Conservation (phyloP, 2,113 vertebrate genomes). For the Salvelinus namaycush region DNA sequence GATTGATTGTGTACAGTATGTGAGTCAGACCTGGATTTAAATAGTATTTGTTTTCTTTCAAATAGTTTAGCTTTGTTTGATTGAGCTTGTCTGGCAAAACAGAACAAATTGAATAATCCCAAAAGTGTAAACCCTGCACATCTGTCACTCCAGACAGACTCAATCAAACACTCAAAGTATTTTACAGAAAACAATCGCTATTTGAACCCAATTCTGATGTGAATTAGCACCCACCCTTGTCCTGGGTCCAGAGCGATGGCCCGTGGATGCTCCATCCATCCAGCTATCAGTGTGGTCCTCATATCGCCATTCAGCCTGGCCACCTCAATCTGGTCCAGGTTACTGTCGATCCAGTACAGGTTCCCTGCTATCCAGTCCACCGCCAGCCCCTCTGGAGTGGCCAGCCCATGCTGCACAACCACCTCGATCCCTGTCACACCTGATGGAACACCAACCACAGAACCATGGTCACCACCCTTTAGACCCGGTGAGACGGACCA, state of each 20-base stretch:
- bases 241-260: conserved; percentile 95
- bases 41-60: background rate
- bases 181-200: background rate
- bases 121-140: too few relatives aligned
- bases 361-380: conserved; percentile 98
- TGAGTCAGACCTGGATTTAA: background rate
- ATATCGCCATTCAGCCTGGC: conserved; percentile 91
- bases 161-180: background rate
- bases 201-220: background rate
- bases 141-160: too few relatives aligned
- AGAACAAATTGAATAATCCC: too few relatives aligned
- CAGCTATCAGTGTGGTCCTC: conserved; percentile 92
- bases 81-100: background rate
- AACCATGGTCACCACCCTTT: background rate
- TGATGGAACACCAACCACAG: conserved; percentile 52
- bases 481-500: background rate
- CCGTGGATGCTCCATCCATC: conserved; percentile 96
- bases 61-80: background rate
- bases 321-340: conserved; percentile 97
- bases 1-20: conserved; percentile 21
- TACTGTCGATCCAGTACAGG: conserved; percentile 99
- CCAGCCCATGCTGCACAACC: conserved; percentile 93
- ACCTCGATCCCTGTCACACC: conserved; percentile 92
- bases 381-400: conserved; percentile 94
- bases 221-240: conserved; percentile 81